Evolutionary conservation across 1,140 invertebrate genomes (phyloP).

Genomic region (Drosophila fuyamai): DNA sequence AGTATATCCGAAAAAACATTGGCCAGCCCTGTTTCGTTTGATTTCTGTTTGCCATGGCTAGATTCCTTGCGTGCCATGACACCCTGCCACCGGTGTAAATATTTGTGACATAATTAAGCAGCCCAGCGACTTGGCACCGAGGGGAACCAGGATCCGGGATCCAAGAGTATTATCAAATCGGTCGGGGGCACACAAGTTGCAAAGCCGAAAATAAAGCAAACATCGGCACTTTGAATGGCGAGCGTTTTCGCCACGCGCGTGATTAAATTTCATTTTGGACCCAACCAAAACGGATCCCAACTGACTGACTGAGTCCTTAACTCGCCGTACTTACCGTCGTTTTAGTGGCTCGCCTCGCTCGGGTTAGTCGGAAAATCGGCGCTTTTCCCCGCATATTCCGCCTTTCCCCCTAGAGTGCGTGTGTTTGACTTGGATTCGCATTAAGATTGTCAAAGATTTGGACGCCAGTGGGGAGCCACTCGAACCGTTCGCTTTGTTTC

Average conservation of each 20-base stretch:
- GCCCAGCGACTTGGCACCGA: conserved; percentile 26
- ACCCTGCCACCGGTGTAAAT: conserved; percentile 75
- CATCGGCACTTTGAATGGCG: conserved; percentile 51
- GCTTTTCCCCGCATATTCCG: neutral
- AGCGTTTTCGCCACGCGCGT: conserved; percentile 62
- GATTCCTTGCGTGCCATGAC: conserved; percentile 73
- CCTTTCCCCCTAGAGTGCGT: conserved; percentile 22
- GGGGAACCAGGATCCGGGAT: conserved; percentile 10
- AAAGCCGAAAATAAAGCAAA: conserved; percentile 78
- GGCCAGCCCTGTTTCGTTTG: conserved; percentile 54
- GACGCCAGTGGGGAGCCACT: conserved; percentile 49
- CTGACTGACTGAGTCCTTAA: conserved; percentile 38
- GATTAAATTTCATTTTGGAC: conserved; percentile 82
- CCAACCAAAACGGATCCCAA: conserved; percentile 46
- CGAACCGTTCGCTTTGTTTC: conserved; percentile 47
- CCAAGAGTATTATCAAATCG: conserved; percentile 59
- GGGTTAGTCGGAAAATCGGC: conserved; percentile 28
- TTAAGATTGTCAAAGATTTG: conserved; percentile 81
- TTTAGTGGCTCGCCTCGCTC: conserved; percentile 60
- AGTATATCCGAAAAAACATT: conserved; percentile 14
- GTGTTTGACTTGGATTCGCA: conserved; percentile 58
- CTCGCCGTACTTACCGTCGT: conserved; percentile 60
- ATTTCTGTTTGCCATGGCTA: conserved; percentile 67
- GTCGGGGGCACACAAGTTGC: conserved; percentile 54
- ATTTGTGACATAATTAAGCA: conserved; percentile 82